Evolutionary conservation across 2,888 invertebrate genomes (phyloP).

Genomic region (Catocala nupta): DNA sequence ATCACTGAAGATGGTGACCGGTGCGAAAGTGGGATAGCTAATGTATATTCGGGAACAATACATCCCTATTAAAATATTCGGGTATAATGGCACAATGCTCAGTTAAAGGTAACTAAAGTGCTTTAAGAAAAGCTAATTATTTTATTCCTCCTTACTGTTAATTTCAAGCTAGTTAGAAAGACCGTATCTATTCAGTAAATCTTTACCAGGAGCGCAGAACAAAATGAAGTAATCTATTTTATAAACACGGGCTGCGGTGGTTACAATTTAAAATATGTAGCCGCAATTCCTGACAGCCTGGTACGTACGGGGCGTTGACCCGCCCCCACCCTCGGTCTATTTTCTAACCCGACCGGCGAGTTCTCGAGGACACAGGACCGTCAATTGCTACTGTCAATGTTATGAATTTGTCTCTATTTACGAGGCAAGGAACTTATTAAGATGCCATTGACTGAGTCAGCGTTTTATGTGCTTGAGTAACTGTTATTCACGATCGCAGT

Average conservation of each 20-base stretch:
- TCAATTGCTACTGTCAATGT: slow-evolving; percentile 37
- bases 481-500: background rate
- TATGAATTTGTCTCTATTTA: slow-evolving; percentile 36
- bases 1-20: too few species aligned
- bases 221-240: slow-evolving; percentile 42
- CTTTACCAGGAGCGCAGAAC: slow-evolving; percentile 17
- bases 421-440: slow-evolving; percentile 19
- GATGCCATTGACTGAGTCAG: slow-evolving; percentile 35
- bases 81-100: too few species aligned
- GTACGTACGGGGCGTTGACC: slow-evolving; percentile 49
- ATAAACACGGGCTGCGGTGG: slow-evolving; percentile 35
- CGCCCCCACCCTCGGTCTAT: slow-evolving; percentile 56
- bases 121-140: too few species aligned
- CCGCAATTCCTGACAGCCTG: slow-evolving; percentile 40
- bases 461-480: slow-evolving; percentile 1
- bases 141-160: too few species aligned
- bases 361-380: slow-evolving; percentile 36
- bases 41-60: too few species aligned
- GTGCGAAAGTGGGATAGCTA: too few species aligned
- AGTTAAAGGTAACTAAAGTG: too few species aligned
- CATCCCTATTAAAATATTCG: too few species aligned
- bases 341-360: slow-evolving; percentile 54
- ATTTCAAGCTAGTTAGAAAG: too few species aligned
- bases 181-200: slow-evolving; percentile 39
- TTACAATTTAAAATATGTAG: slow-evolving; percentile 45